Conservation (phyloP, 2,113 vertebrate species). For the Podilymbus podiceps region DNA sequence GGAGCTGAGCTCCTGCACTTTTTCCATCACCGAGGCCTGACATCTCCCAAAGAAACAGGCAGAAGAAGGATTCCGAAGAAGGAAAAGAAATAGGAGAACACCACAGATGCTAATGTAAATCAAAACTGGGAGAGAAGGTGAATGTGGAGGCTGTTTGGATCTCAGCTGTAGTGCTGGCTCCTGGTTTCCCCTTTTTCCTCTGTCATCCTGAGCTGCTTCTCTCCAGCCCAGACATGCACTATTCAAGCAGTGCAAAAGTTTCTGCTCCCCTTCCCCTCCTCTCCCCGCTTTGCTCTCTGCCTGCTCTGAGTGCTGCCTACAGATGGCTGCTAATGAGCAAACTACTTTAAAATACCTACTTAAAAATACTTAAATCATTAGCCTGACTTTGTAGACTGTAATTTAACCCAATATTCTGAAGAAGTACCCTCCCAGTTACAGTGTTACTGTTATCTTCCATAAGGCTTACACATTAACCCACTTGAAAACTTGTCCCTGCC, state of each 20-base stretch:
- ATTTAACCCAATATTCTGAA: conserved; percentile 24
- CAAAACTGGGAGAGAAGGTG: background rate
- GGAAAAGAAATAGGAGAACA: conserved; percentile 16
- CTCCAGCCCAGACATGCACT: background rate
- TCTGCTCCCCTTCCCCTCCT: background rate
- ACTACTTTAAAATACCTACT: background rate
- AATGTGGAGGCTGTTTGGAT: background rate
- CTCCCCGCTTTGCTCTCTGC: background rate
- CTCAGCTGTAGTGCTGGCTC: background rate
- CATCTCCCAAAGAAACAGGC: conserved; percentile 37
- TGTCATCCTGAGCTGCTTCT: background rate
- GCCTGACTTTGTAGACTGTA: background rate
- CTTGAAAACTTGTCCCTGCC: background rate
- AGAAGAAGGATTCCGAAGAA: conserved; percentile 34
- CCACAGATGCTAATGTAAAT: conserved; percentile 57
- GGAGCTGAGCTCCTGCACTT: background rate
- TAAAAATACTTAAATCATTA: conserved; percentile 7
- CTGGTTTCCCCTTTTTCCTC: background rate
- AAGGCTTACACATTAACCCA: background rate
- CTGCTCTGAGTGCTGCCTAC: background rate
- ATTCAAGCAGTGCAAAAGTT: background rate
- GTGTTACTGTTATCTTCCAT: background rate
- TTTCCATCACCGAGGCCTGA: background rate
- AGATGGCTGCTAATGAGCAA: background rate
- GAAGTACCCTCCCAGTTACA: background rate